Base-by-base conservation (phyloP, 2,113 vertebrate genomes). In the Chauna torquata region DNA sequence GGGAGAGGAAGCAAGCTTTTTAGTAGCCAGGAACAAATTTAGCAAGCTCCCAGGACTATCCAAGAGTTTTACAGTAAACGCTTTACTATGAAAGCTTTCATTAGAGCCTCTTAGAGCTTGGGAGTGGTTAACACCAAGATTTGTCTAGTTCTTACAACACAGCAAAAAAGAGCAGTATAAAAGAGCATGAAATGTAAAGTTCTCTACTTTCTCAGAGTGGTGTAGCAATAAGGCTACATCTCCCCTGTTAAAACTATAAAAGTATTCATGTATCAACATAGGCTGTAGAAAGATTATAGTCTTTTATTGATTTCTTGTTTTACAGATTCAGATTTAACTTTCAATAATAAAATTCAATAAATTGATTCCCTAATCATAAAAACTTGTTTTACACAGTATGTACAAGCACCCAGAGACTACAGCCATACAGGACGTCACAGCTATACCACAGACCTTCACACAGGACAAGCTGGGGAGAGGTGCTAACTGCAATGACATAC, bases 281-380 rank as follows among this genome's bases (percentile, higher is more conserved):
- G 93, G 92, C 96, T 94, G 95, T 97, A 98, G 96, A 98, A 98
- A 98, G 96, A 98, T 95, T 97, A 97, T 92, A 97, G 94, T 97
- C 59, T 98, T 98, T 98, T 98, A 98, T 98, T 98, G 84, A 59
- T 95, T 96, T 97, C 82, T 97, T 84, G 92, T 86, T 96, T 97
- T 97, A 98, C 98, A 98, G 92, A 77, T 97, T 96, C 92, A 94
- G 50, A 82, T 96, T 97, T 94, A 91, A 97, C 64, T 97, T 97
- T 96, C 95, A 97, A 94, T 98, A 98, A 97, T 98, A 98, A 98
- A 98, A 96, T 95, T 97, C 95, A 98, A 96, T 95, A 98, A 97
- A 96, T 97, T 45, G 16, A 97, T 97, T 98, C 72, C 96, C 97
- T 97, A 97, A 95, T 97, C 88, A 98, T 98, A 98, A 98, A 98